Percentiles rank a stretch among this genome's conserved stretches.
Conservation (phyloP, 2,113 vertebrate genomes). For the Silurus meridionalis region DNA sequence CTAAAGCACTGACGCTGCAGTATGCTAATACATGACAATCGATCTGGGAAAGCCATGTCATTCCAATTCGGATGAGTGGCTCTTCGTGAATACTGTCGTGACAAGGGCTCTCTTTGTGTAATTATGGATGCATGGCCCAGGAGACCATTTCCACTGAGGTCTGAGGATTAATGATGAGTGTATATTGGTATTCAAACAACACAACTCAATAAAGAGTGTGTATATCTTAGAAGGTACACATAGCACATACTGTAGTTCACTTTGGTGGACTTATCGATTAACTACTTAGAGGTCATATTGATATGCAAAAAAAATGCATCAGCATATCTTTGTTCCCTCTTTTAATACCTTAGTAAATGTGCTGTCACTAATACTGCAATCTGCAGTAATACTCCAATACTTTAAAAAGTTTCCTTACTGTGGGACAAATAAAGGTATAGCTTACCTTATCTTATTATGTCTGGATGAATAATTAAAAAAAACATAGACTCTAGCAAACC, state of each 20-base stretch:
- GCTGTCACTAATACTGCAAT: neutral
- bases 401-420: too few species aligned
- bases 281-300: neutral
- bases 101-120: constrained; percentile 14
- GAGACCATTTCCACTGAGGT: constrained; percentile 30
- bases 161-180: neutral
- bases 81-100: constrained; percentile 13
- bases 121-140: constrained; percentile 16
- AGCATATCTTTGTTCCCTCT: neutral
- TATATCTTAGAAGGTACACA: neutral
- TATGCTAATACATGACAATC: constrained; percentile 53
- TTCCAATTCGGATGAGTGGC: constrained; percentile 22
- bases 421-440: too few species aligned
- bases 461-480: neutral
- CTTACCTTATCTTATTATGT: neutral
- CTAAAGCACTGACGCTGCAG: constrained; percentile 47
- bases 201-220: neutral
- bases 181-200: constrained; percentile 11
- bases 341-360: neutral
- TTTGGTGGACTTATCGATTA: neutral
- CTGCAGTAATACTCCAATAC: neutral
- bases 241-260: neutral
- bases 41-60: constrained; percentile 42
- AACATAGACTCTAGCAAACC: neutral
- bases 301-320: neutral